Base-by-base conservation (phyloP, 2,888 invertebrate species). In the Drosophila hamatofila region DNA sequence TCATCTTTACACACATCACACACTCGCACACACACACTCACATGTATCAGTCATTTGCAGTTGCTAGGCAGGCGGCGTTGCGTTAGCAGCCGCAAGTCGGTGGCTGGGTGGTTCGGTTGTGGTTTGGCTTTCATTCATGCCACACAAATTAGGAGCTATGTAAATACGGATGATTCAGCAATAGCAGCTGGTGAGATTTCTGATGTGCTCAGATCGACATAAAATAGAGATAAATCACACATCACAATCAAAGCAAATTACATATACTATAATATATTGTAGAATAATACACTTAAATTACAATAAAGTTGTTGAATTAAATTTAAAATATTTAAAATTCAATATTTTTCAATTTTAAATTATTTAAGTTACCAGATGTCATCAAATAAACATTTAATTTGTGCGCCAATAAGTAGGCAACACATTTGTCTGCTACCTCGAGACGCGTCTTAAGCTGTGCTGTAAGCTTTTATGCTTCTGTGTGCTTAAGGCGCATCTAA, bases 41-140 rank as follows among this genome's bases (percentile, higher is more conserved):
- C 58, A 63, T 67, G 55, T 52, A 55, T 73, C 73, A 82, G 70
- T 74, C 86, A 82, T 85, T 82, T 69, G 59, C 83, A 72, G 80
- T 74, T 77, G 70, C 80, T 67, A 64, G 68, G 72, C 72, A 60
- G 67, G 37, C 59, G 54, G 62, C 66, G 44, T 58, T 72, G 60
- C 46, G 74, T 51, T 68, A 79, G 54, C 70, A 72, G 59, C 59
- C 57, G 25, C 44, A 73, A 51, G 55, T 51, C 60, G 58, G 16
- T 35, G 39, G 48, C 18, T 27, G 67, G 67, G 30, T 44, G 37
- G 18, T 4, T 14, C 48, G 21, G 48, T 21, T 57, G 25, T 39
- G 39, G 66, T 18, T 52, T 23, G 46, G 3, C 25, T 46, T 48
- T 67, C 54, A 25, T 25, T 54, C 33, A 4, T 46, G 63, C 59